Conservation (phyloP, 2,113 vertebrate species). For the Toxotes chatareus region DNA sequence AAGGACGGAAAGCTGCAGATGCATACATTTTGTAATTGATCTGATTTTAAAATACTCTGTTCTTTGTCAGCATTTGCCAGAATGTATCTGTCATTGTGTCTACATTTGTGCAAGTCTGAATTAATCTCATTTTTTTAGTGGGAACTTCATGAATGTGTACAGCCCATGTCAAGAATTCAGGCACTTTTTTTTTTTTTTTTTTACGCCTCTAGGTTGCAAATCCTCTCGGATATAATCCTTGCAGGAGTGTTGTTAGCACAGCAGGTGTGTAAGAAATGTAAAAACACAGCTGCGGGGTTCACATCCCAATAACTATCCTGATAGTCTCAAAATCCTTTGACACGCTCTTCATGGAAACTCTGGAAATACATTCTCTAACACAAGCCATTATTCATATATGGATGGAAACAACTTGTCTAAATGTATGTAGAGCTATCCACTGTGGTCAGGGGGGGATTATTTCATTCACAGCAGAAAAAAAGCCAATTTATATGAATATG, state of each 20-base stretch:
- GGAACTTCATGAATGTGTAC: constrained; percentile 26
- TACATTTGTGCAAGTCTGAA: constrained; percentile 27
- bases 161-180: constrained; percentile 39
- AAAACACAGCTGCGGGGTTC: constrained; percentile 68
- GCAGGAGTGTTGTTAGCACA: constrained; percentile 61
- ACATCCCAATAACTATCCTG: constrained; percentile 51
- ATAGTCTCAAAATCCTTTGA: constrained; percentile 48
- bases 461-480: constrained; percentile 70
- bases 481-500: constrained; percentile 77
- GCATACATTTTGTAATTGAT: constrained; percentile 23
- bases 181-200: constrained; percentile 8
- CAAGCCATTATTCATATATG: constrained; percentile 44
- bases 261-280: constrained; percentile 62
- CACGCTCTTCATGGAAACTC: constrained; percentile 19
- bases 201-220: constrained; percentile 41
- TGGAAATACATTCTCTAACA: constrained; percentile 45
- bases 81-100: not conserved
- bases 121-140: constrained; percentile 38
- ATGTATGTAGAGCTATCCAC: constrained; percentile 53
- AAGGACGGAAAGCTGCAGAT: constrained; percentile 1
- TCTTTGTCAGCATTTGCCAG: constrained; percentile 7
- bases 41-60: not conserved
- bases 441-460: constrained; percentile 58
- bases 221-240: constrained; percentile 67
- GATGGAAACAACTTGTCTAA: constrained; percentile 63